phyloP scores from a whole-genome alignment of 2,888 invertebrate species.

The Calameuta pallipes region DNA sequence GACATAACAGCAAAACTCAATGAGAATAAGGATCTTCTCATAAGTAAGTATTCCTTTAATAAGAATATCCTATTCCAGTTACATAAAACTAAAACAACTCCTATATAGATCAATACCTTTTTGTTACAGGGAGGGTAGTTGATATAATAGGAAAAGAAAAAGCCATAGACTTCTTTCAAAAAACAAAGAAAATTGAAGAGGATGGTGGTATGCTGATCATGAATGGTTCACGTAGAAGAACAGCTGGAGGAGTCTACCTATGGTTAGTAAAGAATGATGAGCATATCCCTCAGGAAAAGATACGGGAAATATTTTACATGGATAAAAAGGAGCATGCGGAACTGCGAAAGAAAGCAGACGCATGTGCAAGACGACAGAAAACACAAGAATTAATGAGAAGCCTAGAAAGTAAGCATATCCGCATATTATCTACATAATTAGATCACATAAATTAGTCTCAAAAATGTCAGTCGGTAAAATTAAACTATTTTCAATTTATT shows the following conservation, averaged over 20 bases:
- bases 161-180: conserved; percentile 79
- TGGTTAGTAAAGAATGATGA: conserved; percentile 82
- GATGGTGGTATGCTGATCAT: conserved; percentile 89
- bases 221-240: conserved; percentile 84
- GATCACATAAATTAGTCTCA: background rate
- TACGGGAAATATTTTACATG: conserved; percentile 76
- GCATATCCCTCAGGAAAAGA: conserved; percentile 75
- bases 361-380: conserved; percentile 71
- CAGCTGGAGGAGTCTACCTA: conserved; percentile 88
- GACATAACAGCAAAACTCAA: conserved; percentile 80
- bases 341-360: conserved; percentile 70
- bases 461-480: background rate
- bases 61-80: background rate
- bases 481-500: conserved; percentile 2
- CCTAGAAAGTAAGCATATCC: conserved; percentile 51
- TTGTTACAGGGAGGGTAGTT: conserved; percentile 75
- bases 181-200: conserved; percentile 85
- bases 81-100: background rate
- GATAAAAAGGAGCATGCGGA: conserved; percentile 72
- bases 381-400: conserved; percentile 72
- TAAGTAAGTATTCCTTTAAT: conserved; percentile 70
- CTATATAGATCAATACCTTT: background rate
- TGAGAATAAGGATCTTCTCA: conserved; percentile 80
- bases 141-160: conserved; percentile 78
- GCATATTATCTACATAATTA: conserved; percentile 1